phyloP scores from a whole-genome alignment of 92 coral and sea anemone genomes.

The Phymanthus crucifer region DNA sequence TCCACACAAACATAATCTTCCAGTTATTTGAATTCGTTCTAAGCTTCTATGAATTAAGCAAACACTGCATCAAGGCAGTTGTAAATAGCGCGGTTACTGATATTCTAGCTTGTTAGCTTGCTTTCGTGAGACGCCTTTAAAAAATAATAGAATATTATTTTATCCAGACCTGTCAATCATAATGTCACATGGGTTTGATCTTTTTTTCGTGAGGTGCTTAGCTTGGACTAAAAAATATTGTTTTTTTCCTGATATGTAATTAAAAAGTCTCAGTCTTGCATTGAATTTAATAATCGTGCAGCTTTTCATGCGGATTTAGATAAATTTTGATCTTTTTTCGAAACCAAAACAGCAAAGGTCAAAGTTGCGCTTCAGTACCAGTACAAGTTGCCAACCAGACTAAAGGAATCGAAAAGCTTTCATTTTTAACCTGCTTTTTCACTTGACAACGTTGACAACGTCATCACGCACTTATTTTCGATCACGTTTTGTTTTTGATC shows the following conservation, averaged over 20 bases:
- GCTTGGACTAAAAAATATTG: background rate
- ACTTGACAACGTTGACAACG: background rate
- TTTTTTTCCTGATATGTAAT: no score
- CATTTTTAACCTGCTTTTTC: background rate
- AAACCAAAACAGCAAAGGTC: background rate
- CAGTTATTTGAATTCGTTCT: background rate
- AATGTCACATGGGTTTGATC: background rate
- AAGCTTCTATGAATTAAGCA: background rate
- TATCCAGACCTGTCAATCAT: background rate
- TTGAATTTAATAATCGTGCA: background rate
- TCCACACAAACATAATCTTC: no score
- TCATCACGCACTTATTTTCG: slow-evolving; percentile 4
- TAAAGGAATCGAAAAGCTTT: background rate
- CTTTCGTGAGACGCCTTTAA: background rate
- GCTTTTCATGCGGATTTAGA: background rate
- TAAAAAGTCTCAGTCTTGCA: background rate
- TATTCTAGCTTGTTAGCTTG: background rate
- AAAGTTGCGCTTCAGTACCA: background rate
- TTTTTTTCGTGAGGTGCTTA: background rate
- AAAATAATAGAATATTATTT: background rate
- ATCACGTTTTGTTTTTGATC: background rate
- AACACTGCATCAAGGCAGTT: background rate
- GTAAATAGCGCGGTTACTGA: background rate
- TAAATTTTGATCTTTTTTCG: background rate
- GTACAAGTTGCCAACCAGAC: no score